Conservation (phyloP, 2,888 invertebrate species). For the Caradrina kadenii region DNA sequence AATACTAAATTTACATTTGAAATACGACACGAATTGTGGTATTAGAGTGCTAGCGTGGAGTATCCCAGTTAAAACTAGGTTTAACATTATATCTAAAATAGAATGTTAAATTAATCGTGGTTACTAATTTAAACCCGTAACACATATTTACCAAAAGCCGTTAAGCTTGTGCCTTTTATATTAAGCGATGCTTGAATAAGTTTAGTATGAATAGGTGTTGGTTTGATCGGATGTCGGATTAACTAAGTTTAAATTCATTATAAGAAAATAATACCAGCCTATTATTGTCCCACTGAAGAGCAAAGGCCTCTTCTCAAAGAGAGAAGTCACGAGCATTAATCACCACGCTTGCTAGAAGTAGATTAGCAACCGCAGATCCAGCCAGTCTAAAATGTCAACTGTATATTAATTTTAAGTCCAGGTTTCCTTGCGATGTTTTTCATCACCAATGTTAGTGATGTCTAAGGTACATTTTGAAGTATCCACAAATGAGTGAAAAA, state of each 20-base stretch:
- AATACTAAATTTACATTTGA: conserved; percentile 44
- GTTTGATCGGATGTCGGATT: neutral
- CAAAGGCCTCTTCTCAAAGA: too few species aligned
- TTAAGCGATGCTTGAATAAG: conserved; percentile 17
- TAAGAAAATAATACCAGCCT: too few species aligned
- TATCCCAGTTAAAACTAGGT: conserved; percentile 43
- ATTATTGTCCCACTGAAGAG: too few species aligned
- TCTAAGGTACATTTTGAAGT: too few species aligned
- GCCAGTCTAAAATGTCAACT: too few species aligned
- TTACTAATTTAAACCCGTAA: conserved; percentile 39
- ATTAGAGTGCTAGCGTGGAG: conserved; percentile 36
- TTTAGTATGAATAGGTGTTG: conserved; percentile 11
- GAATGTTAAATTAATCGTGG: conserved; percentile 46
- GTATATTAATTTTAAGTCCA: too few species aligned
- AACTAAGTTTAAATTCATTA: conserved; percentile 1
- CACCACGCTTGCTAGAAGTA: too few species aligned
- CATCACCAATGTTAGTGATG: too few species aligned
- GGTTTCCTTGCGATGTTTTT: too few species aligned
- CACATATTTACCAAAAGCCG: conserved; percentile 40
- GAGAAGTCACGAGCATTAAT: too few species aligned
- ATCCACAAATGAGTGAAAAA: too few species aligned
- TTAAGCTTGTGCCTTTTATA: conserved; percentile 36
- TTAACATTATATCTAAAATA: conserved; percentile 51
- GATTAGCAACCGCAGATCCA: too few species aligned
- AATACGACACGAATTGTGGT: conserved; percentile 40